These are phyloP conservation scores for Perithous albicinctus DNA, from an alignment of 2,888 invertebrate genomes.

Conservation along the genomic window DNA sequence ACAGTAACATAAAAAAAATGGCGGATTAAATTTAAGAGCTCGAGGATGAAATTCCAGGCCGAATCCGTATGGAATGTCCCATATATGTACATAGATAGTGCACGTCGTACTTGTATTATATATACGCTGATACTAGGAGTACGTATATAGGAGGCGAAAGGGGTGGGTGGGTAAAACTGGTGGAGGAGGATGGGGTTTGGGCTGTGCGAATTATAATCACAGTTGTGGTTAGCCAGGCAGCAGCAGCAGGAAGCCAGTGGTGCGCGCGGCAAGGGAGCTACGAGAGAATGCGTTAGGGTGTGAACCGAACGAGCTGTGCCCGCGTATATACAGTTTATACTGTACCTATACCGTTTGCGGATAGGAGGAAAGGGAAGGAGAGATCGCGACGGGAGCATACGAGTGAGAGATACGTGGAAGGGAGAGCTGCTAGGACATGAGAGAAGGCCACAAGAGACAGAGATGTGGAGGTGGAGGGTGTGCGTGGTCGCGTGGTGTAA, in stretches of 20 bases:
- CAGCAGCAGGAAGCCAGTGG: constrained; percentile 63
- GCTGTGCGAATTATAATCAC: constrained; percentile 84
- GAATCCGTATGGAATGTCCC: too few species aligned
- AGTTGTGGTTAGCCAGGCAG: constrained; percentile 82
- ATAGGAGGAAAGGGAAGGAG: constrained; percentile 53
- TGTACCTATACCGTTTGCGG: constrained; percentile 44
- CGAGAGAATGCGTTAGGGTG: constrained; percentile 43
- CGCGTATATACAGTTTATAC: constrained; percentile 15
- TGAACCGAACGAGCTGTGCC: constrained; percentile 55
- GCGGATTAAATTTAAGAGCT: too few species aligned
- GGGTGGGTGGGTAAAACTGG: constrained; percentile 58
- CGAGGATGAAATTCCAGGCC: background rate
- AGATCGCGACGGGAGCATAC: constrained; percentile 32
- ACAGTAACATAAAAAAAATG: too few species aligned
- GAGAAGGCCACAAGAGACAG: constrained; percentile 35
- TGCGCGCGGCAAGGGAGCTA: constrained; percentile 50
- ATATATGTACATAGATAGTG: constrained; percentile 25
- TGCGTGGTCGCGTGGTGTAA: constrained; percentile 60
- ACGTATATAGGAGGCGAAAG: constrained; percentile 56
- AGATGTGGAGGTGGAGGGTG: constrained; percentile 36
- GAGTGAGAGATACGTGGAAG: constrained; percentile 25
- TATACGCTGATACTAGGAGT: constrained; percentile 26
- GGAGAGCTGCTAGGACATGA: constrained; percentile 31
- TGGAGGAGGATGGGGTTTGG: constrained; percentile 73
- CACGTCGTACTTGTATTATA: constrained; percentile 34